Conservation (phyloP, 2,113 vertebrate genomes). For the Rhynchomys soricoides region DNA sequence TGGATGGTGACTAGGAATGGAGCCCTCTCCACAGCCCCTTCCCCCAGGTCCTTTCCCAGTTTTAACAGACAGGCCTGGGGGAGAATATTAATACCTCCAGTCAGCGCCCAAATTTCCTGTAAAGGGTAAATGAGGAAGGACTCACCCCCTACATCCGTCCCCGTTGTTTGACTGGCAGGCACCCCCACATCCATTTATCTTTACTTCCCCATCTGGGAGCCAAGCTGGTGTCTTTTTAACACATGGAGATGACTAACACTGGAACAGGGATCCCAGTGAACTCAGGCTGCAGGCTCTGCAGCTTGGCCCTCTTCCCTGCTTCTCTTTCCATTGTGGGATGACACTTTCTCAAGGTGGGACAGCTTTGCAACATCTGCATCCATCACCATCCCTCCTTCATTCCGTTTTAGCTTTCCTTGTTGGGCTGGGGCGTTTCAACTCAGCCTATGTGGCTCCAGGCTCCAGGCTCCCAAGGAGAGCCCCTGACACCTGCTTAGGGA, state of each 20-base stretch:
- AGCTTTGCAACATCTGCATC: constrained; percentile 58
- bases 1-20: background rate
- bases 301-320: constrained; percentile 52
- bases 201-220: constrained; percentile 73
- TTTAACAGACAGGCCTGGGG: background rate
- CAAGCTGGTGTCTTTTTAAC: constrained; percentile 43
- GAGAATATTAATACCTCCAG: background rate
- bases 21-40: background rate
- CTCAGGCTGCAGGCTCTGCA: constrained; percentile 43
- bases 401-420: background rate
- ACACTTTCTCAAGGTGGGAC: constrained; percentile 36
- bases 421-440: background rate
- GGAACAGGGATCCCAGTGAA: constrained; percentile 54
- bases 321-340: background rate
- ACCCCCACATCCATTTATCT: constrained; percentile 36
- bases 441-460: background rate
- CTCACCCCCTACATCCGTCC: constrained; percentile 49
- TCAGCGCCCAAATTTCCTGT: background rate
- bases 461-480: background rate
- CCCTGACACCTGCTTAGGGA: background rate
- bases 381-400: background rate
- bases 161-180: constrained; percentile 48
- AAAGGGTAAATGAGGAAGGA: background rate
- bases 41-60: background rate
- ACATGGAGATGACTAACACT: constrained; percentile 67